Evolutionary conservation across 92 coral and sea anemone genomes (phyloP), one percentile per base, ranked within the genome.

Genomic region (Virgularia gustaviana): DNA sequence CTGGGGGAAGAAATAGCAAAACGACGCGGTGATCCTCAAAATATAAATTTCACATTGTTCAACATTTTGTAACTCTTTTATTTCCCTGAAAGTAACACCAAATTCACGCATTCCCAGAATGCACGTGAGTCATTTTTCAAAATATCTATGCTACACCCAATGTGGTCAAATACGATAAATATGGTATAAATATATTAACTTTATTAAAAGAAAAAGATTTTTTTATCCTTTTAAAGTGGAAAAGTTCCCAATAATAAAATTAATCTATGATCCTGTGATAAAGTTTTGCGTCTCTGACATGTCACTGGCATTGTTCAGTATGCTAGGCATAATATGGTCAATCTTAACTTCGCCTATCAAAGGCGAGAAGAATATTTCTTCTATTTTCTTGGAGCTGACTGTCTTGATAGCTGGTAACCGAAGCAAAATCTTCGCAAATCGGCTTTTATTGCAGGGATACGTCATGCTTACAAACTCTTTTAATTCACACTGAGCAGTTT

Each of bases 261-360:
- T 6, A 16, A 11, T 15, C 58, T 52, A 22, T 2, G 29, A 12
- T 22, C 28, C 58, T 52, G 13, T 28, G 3, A 52, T 1, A 15
- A 22, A 15, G 28, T 52, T 52, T 33, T 15, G 3, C 22, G 58
- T 22, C 29, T 7, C 22, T 22, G 58, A 52, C 3, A 52, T 8
- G 31, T 52, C 58, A 49, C 11, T 29, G 53, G 88, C 68, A 37
- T 76, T 86, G 35, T 84, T 78, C 36, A 94, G 67, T 15, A 94
- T 94, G 49, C 88, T 84, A 43, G 87, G 89, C 96, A 94, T 87
- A 42, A 94, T 94, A 54, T 84, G 87, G 47, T 86, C 91, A 24
- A 94, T 89, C 59, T 78, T 85, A 12, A 94, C 96, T 29, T 85
- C 88, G 25, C 99, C 99, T 31, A 94, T 89, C 42, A 94, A 81